These are phyloP conservation scores for Etheostoma perlongum DNA, from an alignment of 2,797 vertebrate species.

Conservation along the genomic window DNA sequence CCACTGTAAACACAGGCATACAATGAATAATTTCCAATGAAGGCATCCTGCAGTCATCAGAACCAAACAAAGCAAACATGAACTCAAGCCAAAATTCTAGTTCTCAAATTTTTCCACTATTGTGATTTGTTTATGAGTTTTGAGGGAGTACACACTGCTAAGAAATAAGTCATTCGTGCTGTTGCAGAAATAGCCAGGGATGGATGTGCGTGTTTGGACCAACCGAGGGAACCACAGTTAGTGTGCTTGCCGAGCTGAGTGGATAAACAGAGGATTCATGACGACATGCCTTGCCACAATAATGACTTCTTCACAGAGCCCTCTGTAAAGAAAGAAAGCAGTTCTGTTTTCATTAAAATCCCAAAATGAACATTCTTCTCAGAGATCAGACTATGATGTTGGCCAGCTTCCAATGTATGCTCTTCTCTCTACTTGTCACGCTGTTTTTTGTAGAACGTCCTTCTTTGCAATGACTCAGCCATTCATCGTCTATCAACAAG, in stretches of 20 bases:
- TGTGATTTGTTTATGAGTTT: constrained; percentile 37
- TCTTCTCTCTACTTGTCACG: constrained; percentile 35
- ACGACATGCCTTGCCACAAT: constrained; percentile 71
- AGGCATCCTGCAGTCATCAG: constrained; percentile 5
- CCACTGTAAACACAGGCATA: constrained; percentile 19
- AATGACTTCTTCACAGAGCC: constrained; percentile 63
- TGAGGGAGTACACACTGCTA: constrained; percentile 14
- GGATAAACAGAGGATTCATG: constrained; percentile 75
- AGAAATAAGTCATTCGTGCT: constrained; percentile 28
- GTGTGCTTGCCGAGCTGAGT: constrained; percentile 48
- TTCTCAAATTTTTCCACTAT: neutral
- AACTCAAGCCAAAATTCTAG: constrained; percentile 2
- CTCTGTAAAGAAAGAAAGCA: constrained; percentile 38
- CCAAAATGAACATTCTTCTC: constrained; percentile 51
- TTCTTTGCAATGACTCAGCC: constrained; percentile 17
- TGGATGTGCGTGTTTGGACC: constrained; percentile 55
- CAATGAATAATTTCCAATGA: constrained; percentile 19
- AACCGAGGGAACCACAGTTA: constrained; percentile 55
- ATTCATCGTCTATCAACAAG: constrained; percentile 17
- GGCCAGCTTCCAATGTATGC: constrained; percentile 14
- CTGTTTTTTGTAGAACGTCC: constrained; percentile 17
- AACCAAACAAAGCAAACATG: constrained; percentile 28
- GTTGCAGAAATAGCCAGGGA: constrained; percentile 53
- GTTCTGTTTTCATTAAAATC: constrained; percentile 66
- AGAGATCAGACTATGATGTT: constrained; percentile 36